Conservation (phyloP, 1,140 invertebrate genomes). For the Hylaeus volcanicus region DNA sequence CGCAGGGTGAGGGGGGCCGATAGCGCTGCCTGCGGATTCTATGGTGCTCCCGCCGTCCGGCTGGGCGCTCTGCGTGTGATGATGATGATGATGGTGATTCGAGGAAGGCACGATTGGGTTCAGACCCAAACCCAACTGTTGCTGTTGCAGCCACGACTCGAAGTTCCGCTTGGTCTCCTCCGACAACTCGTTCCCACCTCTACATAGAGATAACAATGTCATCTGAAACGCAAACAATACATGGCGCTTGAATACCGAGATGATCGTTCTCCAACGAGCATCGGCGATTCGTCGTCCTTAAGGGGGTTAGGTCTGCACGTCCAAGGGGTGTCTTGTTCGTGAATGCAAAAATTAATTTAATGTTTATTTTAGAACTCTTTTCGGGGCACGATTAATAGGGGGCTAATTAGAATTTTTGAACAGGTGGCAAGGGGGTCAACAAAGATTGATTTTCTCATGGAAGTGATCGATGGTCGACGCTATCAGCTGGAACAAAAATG, state of each 20-base stretch:
- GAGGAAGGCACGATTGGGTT: constrained; percentile 81
- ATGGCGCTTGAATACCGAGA: neutral
- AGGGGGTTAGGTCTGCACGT: too few relatives aligned
- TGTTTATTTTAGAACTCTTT: too few relatives aligned
- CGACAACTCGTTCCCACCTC: constrained; percentile 86
- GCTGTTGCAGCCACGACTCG: constrained; percentile 82
- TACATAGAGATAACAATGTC: constrained; percentile 88
- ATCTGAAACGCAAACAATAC: constrained; percentile 81
- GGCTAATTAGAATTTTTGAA: too few relatives aligned
- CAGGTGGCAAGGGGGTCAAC: too few relatives aligned
- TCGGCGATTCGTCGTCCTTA: neutral
- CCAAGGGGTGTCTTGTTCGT: too few relatives aligned
- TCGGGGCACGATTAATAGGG: too few relatives aligned
- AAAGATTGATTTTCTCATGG: too few relatives aligned
- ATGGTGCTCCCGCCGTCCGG: constrained; percentile 67
- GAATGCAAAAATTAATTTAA: too few relatives aligned
- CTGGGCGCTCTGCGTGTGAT: constrained; percentile 76
- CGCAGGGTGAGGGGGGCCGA: constrained; percentile 83
- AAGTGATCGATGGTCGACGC: too few relatives aligned
- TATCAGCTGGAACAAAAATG: neutral
- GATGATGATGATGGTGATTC: constrained; percentile 74
- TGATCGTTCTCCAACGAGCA: neutral
- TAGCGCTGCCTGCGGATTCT: constrained; percentile 63
- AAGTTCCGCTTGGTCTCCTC: constrained; percentile 89
- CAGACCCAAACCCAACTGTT: constrained; percentile 82